Conservation (phyloP, 2,888 invertebrate species). For the Cybosia mesomella region DNA sequence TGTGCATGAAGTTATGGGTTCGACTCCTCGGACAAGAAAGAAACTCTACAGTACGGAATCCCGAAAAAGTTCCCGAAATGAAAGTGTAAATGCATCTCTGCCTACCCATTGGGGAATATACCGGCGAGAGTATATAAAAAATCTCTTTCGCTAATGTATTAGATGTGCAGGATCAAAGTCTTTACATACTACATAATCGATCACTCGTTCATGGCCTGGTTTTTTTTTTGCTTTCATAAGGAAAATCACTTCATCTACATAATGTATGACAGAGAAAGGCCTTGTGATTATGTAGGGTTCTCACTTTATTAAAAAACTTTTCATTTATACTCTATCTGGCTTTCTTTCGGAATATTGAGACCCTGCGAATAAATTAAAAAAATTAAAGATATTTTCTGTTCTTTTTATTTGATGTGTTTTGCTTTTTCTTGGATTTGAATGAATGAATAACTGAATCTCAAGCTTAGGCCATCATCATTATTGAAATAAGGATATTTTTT, state of each 20-base stretch:
- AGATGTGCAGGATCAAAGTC: background rate
- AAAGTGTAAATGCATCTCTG: background rate
- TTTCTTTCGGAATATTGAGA: too few species aligned
- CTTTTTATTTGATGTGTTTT: too few species aligned
- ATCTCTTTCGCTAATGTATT: background rate
- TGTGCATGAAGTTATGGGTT: too few species aligned
- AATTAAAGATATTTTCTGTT: too few species aligned
- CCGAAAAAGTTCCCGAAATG: background rate
- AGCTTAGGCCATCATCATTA: too few species aligned
- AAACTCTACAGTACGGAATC: too few species aligned
- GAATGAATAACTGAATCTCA: too few species aligned
- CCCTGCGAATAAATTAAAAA: too few species aligned
- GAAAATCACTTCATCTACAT: conserved; percentile 1
- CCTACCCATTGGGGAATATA: background rate
- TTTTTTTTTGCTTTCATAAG: background rate
- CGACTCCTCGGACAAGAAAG: too few species aligned
- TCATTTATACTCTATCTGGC: too few species aligned
- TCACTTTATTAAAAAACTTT: background rate
- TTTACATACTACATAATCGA: background rate
- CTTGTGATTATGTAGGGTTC: background rate
- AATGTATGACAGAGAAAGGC: background rate
- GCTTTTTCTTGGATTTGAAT: too few species aligned
- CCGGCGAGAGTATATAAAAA: background rate
- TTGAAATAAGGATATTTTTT: too few species aligned
- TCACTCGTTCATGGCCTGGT: background rate